Conservation (phyloP, 2,888 invertebrate genomes). For the Drosophila diplacantha region DNA sequence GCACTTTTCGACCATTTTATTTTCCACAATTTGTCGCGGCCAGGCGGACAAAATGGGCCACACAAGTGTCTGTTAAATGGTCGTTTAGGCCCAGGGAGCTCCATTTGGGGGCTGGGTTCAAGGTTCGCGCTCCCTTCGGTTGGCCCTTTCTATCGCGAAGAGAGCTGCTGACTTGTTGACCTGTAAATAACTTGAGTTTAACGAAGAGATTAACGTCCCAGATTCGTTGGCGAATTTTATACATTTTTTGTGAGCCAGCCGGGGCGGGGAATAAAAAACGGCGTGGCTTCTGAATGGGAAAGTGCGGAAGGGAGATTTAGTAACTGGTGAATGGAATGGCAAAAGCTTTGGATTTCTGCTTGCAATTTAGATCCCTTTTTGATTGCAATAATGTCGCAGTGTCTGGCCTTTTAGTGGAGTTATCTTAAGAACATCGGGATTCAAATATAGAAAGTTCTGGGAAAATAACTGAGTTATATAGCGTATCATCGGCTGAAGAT, state of each 20-base stretch:
- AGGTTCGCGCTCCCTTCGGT: conserved; percentile 10
- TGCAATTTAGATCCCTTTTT: conserved; percentile 2
- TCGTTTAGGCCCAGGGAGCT: conserved; percentile 39
- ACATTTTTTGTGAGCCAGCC: conserved; percentile 19
- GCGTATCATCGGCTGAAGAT: background rate
- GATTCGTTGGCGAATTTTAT: conserved; percentile 30
- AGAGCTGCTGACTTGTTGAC: conserved; percentile 44
- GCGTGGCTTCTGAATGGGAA: conserved; percentile 1
- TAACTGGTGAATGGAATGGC: conserved; percentile 7
- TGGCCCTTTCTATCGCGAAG: conserved; percentile 19
- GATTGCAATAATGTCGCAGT: conserved; percentile 1
- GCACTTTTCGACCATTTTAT: conserved; percentile 33
- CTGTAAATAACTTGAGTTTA: conserved; percentile 44
- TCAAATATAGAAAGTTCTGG: too few relatives aligned
- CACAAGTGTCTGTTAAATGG: conserved; percentile 52
- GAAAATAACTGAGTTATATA: background rate
- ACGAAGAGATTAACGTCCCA: conserved; percentile 42
- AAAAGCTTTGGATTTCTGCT: conserved; percentile 1
- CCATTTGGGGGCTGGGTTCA: conserved; percentile 22
- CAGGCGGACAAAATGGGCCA: conserved; percentile 38
- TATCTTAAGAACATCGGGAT: background rate
- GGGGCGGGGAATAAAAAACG: conserved; percentile 9
- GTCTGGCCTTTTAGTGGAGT: too few relatives aligned
- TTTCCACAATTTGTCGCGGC: conserved; percentile 37
- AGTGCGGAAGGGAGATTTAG: conserved; percentile 8